Evolutionary conservation across 2,113 vertebrate species (phyloP), one percentile per base, ranked within the genome.

Genomic region (Pelodiscus sinensis): DNA sequence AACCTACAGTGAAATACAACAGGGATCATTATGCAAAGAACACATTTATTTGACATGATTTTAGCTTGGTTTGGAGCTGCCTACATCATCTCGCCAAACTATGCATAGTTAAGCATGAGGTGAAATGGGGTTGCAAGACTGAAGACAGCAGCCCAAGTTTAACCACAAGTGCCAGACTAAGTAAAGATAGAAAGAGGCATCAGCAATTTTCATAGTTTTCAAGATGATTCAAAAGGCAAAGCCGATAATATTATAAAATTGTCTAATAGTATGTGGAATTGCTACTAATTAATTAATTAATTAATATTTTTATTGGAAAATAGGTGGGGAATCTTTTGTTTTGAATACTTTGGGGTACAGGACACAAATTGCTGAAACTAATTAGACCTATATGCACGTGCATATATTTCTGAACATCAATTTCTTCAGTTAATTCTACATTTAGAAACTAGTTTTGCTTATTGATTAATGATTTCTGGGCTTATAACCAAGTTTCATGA

Each of bases 261-360:
- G 14, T 57, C 16, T 62, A 83, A 31, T 77, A 86, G 27, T 38
- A 75, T 54, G 15, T 11, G 29, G 18, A 80, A 10, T 0, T 0
- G 6, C 52, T 19, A 44, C 14, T 24, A 10, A 9, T 89, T 27
- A 3, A 73, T 62, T 0, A 0, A 13, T 75, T 44, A 44, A 4
- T 27, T 6, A 89, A 6, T 18, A 35, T 19, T 90, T 92, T 82
- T 50, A 81, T 1, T 14, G 52, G 52, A 50, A 90, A 87, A 93
- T 16, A n/a, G 5, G 71, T 8, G 3, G 2, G 2, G 1, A 6
- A 21, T 83, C 44, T 73, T 87, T 9, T 0, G 2, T 7, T 94
- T 84, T 52, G 54, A 86, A 54, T n/a, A 90, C n/a, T 73, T 11
- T 38, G 31, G 31, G 31, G 65, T n/a, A 13, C 15, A 68, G 65